Base-by-base conservation (phyloP, 2,888 invertebrate genomes). In the Enoplolaimus lenunculus region DNA sequence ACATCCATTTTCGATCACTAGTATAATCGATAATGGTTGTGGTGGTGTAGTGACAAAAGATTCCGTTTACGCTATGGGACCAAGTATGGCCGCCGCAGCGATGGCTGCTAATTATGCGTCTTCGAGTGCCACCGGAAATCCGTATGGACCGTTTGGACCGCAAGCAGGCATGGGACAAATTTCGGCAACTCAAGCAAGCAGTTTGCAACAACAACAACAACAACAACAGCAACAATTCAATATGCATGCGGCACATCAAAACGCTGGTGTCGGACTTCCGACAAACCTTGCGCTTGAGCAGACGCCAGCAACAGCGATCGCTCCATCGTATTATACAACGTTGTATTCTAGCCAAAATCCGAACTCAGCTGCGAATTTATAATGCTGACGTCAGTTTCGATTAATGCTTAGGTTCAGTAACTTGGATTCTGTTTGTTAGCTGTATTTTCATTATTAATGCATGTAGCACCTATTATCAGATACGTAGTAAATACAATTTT, bases 1-100 rank as follows among this genome's bases (percentile, higher is more conserved):
- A 21, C 70, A 66, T 34, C 73, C 73, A 2, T 73, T 73, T 71
- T 71, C 71, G 3, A 73, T 73, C 59, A 73, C 70, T 1, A 71
- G 64, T 33, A 35, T 73, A 13, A 73, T 73, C 31, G 72, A 72
- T 7, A n/a, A n/a, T n/a, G n/a, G n/a, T n/a, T n/a, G n/a, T n/a
- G n/a, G n/a, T n/a, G n/a, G n/a, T n/a, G n/a, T n/a, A n/a, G 45
- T 71, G 33, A 26, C 64, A 45, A 57, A 60, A 35, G 57, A 1
- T 60, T n/a, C n/a, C n/a, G n/a, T n/a, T n/a, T n/a, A n/a, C n/a
- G n/a, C n/a, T n/a, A n/a, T n/a, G n/a, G n/a, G n/a, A 65, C n/a
- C n/a, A n/a, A n/a, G n/a, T n/a, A n/a, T n/a, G n/a, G n/a, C n/a
- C n/a, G n/a, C n/a, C n/a, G n/a, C n/a, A n/a, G n/a, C n/a, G n/a